phyloP scores from a whole-genome alignment of 2,888 invertebrate species.

The Axea sp. region DNA sequence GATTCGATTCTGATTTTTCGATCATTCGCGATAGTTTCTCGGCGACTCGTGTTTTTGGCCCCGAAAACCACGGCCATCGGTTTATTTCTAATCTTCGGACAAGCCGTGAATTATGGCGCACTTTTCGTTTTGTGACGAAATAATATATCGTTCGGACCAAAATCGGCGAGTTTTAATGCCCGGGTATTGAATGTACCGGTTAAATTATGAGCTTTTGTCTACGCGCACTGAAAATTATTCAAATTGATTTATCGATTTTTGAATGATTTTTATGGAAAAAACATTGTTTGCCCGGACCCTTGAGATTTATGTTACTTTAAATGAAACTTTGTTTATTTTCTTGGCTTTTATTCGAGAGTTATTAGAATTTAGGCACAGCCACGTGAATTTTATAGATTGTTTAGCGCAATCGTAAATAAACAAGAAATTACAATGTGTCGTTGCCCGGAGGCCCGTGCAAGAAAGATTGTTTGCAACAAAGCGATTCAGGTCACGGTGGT shows the following conservation, averaged over 20 bases:
- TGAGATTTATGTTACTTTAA: slow-evolving; percentile 45
- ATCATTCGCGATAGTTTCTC: slow-evolving; percentile 54
- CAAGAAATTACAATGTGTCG: no score
- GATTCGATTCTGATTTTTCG: slow-evolving; percentile 61
- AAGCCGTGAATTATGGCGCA: slow-evolving; percentile 53
- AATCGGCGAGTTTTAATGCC: slow-evolving; percentile 59
- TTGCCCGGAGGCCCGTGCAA: no score
- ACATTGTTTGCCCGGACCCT: slow-evolving; percentile 34
- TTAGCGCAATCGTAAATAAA: no score
- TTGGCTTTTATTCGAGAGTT: no score
- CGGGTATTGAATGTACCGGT: slow-evolving; percentile 58
- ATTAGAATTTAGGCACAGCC: no score
- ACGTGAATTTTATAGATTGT: no score
- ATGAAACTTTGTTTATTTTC: slow-evolving; percentile 39
- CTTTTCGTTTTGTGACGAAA: slow-evolving; percentile 58
- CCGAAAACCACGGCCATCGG: slow-evolving; percentile 41
- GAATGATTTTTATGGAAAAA: slow-evolving; percentile 58
- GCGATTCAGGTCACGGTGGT: no score
- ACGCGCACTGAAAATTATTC: slow-evolving; percentile 58
- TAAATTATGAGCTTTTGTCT: slow-evolving; percentile 62
- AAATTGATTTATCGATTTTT: slow-evolving; percentile 60
- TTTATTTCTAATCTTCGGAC: slow-evolving; percentile 59
- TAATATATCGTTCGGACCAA: slow-evolving; percentile 57
- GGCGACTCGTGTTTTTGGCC: slow-evolving; percentile 27
- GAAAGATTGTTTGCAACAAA: no score